phyloP scores from a whole-genome alignment of 35 echinoderm and acorn worm species.

The Anneissia japonica region DNA sequence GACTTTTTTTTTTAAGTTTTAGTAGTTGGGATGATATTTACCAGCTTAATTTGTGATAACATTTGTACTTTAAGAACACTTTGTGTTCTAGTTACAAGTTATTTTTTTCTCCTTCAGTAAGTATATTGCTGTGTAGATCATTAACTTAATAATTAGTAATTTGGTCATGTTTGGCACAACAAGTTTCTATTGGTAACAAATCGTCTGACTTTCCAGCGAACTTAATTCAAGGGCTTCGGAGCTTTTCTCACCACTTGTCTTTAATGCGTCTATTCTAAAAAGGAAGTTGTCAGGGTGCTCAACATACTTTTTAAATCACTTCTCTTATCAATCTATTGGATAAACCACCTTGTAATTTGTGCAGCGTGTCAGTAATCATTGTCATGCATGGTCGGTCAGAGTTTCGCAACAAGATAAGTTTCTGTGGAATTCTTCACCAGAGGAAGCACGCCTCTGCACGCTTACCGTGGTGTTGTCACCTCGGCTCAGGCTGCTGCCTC shows the following conservation, averaged over 20 bases:
- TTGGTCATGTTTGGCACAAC: too few species aligned
- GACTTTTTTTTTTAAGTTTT: too few species aligned
- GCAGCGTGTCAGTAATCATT: background rate
- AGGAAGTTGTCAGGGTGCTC: background rate
- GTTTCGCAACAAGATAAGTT: background rate
- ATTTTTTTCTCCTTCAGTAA: too few species aligned
- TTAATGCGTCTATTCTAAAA: background rate
- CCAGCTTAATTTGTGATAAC: too few species aligned
- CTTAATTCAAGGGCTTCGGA: background rate
- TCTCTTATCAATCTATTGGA: background rate
- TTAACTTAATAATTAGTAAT: too few species aligned
- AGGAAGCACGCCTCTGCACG: background rate
- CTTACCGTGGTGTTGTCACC: background rate
- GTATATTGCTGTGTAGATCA: too few species aligned
- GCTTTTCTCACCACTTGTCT: background rate
- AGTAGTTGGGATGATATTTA: too few species aligned
- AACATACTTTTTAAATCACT: background rate
- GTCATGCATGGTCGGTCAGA: background rate
- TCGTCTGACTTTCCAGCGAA: too few species aligned
- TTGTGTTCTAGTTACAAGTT: too few species aligned
- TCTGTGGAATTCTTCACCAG: background rate
- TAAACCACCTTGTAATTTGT: background rate
- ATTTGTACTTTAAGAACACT: too few species aligned
- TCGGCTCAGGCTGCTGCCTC: background rate
- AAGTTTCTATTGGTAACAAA: too few species aligned